Evolutionary conservation across 2,113 vertebrate species (phyloP).

Genomic region (Psittacus erithacus): DNA sequence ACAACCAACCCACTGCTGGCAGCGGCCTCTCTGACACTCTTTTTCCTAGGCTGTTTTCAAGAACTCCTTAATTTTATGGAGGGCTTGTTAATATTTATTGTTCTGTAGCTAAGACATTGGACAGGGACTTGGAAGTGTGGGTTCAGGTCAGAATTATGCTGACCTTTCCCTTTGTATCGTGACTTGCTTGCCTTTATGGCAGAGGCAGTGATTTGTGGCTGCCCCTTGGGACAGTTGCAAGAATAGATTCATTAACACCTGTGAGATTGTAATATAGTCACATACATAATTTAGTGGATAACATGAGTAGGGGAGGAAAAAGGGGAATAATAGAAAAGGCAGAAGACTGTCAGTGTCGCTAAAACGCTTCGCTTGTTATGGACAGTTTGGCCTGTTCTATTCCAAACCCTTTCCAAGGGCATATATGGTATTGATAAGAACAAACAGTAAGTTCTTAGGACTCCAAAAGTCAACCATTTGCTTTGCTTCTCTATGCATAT

Average conservation of each 20-base stretch:
- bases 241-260: neutral
- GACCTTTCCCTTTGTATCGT: neutral
- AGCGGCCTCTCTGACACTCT: neutral
- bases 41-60: neutral
- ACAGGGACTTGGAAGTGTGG: neutral
- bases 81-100: conserved; percentile 11
- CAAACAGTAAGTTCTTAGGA: neutral
- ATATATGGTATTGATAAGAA: neutral
- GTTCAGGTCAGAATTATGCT: neutral
- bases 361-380: neutral
- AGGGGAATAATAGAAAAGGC: neutral
- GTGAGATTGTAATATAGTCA: neutral
- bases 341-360: neutral
- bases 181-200: neutral
- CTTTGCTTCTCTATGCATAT: neutral
- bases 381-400: neutral
- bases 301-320: neutral
- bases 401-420: neutral
- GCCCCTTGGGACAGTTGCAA: neutral
- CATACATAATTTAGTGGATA: neutral
- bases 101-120: neutral
- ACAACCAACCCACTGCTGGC: neutral
- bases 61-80: neutral
- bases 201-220: neutral
- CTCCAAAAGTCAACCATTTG: neutral